Evolutionary conservation across 2,797 vertebrate genomes (phyloP).

Genomic region (Acanthopagrus latus): DNA sequence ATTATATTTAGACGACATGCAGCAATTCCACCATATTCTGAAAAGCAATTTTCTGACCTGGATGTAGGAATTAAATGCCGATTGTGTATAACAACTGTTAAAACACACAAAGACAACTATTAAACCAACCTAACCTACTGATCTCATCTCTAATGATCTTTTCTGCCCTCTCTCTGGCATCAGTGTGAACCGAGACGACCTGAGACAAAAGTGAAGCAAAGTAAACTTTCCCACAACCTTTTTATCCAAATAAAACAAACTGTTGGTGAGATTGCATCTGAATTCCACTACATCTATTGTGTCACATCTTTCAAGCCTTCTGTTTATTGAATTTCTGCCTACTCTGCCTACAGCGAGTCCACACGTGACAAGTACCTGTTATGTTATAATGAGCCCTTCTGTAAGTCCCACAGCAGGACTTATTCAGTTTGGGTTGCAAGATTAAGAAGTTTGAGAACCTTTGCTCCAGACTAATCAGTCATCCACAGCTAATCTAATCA

Average conservation of each 20-base stretch:
- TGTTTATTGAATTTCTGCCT: slow-evolving; percentile 27
- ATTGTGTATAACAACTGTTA: neutral
- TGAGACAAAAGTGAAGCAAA: slow-evolving; percentile 6
- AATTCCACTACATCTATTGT: slow-evolving; percentile 15
- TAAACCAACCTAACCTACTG: too few relatives aligned
- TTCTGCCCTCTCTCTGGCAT: neutral
- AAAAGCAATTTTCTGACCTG: neutral
- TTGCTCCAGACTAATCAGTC: slow-evolving; percentile 77
- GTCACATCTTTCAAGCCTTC: slow-evolving; percentile 3
- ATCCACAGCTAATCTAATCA: slow-evolving; percentile 74
- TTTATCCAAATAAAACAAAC: slow-evolving; percentile 41
- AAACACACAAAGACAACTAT: neutral
- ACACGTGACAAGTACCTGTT: slow-evolving; percentile 58
- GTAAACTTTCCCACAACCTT: slow-evolving; percentile 33
- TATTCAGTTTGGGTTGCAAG: slow-evolving; percentile 66
- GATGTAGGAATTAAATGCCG: neutral
- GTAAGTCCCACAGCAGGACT: slow-evolving; percentile 59
- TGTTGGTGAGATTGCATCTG: neutral
- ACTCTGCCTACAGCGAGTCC: slow-evolving; percentile 13
- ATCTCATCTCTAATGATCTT: neutral
- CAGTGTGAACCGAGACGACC: slow-evolving; percentile 3
- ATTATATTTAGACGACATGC: neutral
- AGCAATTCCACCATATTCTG: neutral
- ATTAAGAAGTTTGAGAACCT: slow-evolving; percentile 79
- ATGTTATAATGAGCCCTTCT: slow-evolving; percentile 49